phyloP scores from a whole-genome alignment of 2,888 invertebrate species.

The Acrobeloides nanus region DNA sequence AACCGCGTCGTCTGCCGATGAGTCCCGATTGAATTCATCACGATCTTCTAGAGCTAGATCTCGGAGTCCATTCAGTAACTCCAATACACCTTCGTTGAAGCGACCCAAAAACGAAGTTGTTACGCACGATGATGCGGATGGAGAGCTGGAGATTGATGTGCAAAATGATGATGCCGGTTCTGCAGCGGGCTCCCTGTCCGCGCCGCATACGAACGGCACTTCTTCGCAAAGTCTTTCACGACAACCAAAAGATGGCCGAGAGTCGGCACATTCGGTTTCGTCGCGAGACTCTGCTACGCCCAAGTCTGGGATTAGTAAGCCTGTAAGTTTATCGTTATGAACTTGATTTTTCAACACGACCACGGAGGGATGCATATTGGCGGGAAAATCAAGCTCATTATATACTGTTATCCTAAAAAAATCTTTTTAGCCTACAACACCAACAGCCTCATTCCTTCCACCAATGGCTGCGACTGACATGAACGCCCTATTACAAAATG shows the following conservation, averaged over 20 bases:
- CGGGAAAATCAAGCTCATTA: no score
- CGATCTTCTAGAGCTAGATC: conserved; percentile 10
- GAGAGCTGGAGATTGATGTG: conserved; percentile 88
- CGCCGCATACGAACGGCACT: conserved; percentile 18
- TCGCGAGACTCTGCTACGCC: conserved; percentile 38
- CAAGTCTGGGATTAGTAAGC: no score
- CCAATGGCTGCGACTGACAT: no score
- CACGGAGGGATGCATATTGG: no score
- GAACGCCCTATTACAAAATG: no score
- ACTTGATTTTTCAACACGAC: no score
- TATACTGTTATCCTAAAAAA: no score
- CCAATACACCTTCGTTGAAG: conserved; percentile 18
- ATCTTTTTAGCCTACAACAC: no score
- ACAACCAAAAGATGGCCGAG: conserved; percentile 34
- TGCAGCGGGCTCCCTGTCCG: conserved; percentile 62
- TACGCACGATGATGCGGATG: conserved; percentile 92
- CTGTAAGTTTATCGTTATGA: no score
- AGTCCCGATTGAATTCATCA: conserved; percentile 13
- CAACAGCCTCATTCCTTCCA: no score
- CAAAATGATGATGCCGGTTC: conserved; percentile 81
- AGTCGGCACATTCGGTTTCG: conserved; percentile 41
- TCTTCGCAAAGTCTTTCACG: background rate
- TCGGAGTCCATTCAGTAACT: conserved; percentile 4
- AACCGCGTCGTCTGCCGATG: conserved; percentile 1
- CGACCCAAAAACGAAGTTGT: conserved; percentile 26